These are phyloP conservation scores for Melierax canorus DNA, from an alignment of 2,113 vertebrate species.

Conservation along the genomic window DNA sequence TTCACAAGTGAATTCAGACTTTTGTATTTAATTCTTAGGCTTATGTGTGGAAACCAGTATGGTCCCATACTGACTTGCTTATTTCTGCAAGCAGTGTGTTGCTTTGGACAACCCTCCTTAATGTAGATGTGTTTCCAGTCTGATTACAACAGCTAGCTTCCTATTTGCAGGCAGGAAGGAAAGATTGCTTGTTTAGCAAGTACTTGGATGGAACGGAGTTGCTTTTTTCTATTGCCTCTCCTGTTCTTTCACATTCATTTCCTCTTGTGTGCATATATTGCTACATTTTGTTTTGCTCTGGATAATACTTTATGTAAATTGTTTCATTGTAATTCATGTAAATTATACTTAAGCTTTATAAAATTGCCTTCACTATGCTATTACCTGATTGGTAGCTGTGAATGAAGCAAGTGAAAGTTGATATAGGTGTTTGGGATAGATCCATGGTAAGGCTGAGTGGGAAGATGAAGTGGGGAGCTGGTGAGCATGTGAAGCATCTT, in stretches of 20 bases:
- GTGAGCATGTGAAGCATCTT: background rate
- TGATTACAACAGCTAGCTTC: background rate
- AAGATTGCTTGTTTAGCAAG: background rate
- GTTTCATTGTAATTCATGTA: background rate
- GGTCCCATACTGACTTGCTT: background rate
- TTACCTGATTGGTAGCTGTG: background rate
- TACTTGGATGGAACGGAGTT: background rate
- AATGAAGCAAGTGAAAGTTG: background rate
- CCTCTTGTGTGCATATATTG: background rate
- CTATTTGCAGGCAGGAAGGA: fast-evolving
- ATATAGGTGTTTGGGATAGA: background rate
- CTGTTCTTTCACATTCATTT: background rate
- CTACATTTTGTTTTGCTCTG: background rate
- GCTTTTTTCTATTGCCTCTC: background rate
- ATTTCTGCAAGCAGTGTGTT: background rate
- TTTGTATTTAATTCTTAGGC: background rate
- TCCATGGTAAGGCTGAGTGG: background rate
- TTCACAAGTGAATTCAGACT: background rate
- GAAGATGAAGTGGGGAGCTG: background rate
- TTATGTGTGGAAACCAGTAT: background rate
- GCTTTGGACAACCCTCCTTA: background rate
- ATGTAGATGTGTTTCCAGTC: background rate
- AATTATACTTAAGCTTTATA: background rate
- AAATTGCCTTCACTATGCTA: background rate
- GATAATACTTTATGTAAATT: background rate